Conservation (phyloP, 2,888 invertebrate genomes). For the Hydraecia micacea region DNA sequence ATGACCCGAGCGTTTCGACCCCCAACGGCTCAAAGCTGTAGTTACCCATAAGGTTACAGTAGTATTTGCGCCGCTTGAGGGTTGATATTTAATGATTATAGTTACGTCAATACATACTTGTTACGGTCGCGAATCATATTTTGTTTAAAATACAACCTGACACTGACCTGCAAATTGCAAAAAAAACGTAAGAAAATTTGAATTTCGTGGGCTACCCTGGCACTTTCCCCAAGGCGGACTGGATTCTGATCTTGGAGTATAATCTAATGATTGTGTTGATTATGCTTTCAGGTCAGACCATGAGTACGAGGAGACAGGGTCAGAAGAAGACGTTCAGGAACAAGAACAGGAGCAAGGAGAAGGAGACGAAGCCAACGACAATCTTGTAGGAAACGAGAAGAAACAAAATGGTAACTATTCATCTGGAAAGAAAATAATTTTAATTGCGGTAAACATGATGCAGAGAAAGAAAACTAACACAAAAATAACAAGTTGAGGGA, state of each 20-base stretch:
- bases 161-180: background rate
- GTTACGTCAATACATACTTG: background rate
- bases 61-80: too few relatives aligned
- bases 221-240: background rate
- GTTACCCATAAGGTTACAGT: too few relatives aligned
- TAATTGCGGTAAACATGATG: too few relatives aligned
- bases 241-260: background rate
- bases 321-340: slow-evolving; percentile 92
- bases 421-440: too few relatives aligned
- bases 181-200: background rate
- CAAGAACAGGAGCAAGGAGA: slow-evolving; percentile 91
- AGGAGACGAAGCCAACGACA: slow-evolving; percentile 88
- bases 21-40: too few relatives aligned
- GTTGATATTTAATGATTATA: too few relatives aligned
- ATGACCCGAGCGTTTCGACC: too few relatives aligned
- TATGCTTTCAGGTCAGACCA: slow-evolving; percentile 91
- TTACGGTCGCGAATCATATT: background rate
- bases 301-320: slow-evolving; percentile 92
- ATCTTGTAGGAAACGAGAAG: slow-evolving; percentile 78
- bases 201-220: background rate
- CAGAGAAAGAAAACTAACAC: too few relatives aligned
- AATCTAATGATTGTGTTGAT: background rate
- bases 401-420: slow-evolving; percentile 80
- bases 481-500: too few relatives aligned
- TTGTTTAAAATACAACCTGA: background rate